Conservation (phyloP, 2,113 vertebrate genomes). For the Gobius niger region DNA sequence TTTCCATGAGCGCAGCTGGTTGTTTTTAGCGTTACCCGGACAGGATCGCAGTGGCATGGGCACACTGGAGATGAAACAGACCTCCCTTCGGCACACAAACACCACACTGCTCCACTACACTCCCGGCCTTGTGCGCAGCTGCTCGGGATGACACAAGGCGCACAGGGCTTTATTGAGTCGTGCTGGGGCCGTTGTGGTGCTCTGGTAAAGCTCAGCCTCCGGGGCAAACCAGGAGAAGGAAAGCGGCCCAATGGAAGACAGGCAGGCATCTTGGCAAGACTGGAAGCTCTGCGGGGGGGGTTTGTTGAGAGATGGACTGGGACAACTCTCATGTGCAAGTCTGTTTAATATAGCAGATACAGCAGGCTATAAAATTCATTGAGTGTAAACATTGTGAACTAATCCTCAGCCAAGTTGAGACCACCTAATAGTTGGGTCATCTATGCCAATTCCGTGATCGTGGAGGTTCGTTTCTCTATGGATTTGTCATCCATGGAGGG, state of each 20-base stretch:
- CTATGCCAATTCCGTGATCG: too few species aligned
- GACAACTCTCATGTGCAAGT: not conserved
- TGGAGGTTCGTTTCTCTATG: too few species aligned
- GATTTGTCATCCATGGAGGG: too few species aligned
- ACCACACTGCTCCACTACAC: conserved; percentile 63
- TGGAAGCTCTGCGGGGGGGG: conserved; percentile 33
- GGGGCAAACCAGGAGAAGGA: conserved; percentile 40
- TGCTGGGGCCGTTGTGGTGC: conserved; percentile 59
- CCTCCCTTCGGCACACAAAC: conserved; percentile 63
- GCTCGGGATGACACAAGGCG: conserved; percentile 69
- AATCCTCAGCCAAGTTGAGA: conserved; percentile 10
- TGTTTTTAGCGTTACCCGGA: conserved; percentile 64
- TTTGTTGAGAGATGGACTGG: conserved; percentile 50
- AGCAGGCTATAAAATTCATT: too few species aligned
- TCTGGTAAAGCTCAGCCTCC: conserved; percentile 72
- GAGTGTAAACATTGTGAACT: too few species aligned
- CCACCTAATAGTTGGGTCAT: too few species aligned
- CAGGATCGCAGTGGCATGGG: conserved; percentile 59
- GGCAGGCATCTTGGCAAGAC: conserved; percentile 34
- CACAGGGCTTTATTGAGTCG: conserved; percentile 65
- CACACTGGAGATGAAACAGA: conserved; percentile 68
- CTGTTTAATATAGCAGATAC: too few species aligned
- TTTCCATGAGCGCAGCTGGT: conserved; percentile 68
- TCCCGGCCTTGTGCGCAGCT: conserved; percentile 69
- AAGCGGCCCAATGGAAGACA: conserved; percentile 52